Evolutionary conservation across 2,797 vertebrate species (phyloP), one percentile per base, ranked within the genome.

Genomic region (Enteromius trimaculatus): DNA sequence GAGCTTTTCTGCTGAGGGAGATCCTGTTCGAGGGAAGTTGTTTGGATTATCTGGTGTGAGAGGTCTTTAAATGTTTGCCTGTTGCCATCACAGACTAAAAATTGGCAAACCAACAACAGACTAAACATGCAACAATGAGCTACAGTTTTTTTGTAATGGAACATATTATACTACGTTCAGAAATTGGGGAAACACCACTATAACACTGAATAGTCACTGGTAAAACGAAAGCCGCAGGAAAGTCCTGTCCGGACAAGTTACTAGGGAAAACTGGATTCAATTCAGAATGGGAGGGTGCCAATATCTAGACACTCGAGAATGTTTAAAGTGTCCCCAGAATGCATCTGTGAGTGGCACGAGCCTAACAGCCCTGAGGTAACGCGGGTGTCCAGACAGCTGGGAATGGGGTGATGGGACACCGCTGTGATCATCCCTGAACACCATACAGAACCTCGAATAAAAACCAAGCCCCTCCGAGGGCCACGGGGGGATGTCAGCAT

Each of bases 41-140:
- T 91, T 91, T 91, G 74, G 87, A 86, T 89, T 86, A 79, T 70
- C 86, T 78, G 86, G 83, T 84, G 82, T 80, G 37, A 75, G 87
- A 86, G 87, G 84, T 79, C 70, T 79, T 81, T 80, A 66, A 88
- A 77, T 29, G 78, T 86, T 94, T 92, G 91, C 91, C 91, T 62
- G 79, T 86, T 84, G 90, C 90, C 92, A 91, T 84, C 69, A 79
- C 60, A 87, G 53, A 74, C 74, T 72, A 80, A 81, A 86, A 79
- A 58, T 62, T 37, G 47, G 29, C 85, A 5, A 65, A 79, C 42
- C 39, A 70, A 75, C 23, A 55, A 34, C 71, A 86, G 83, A 85
- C 87, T 83, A 88, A 85, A 85, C 87, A 88, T 76, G 39, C 7
- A 79, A 87, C 84, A 85, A 42, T 37, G 34, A 62, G 53, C 47